Percentiles rank a stretch among this genome's conserved stretches.
These are phyloP conservation scores for Avahi laniger DNA, from an alignment of 2,797 vertebrate species.

Conservation along the genomic window DNA sequence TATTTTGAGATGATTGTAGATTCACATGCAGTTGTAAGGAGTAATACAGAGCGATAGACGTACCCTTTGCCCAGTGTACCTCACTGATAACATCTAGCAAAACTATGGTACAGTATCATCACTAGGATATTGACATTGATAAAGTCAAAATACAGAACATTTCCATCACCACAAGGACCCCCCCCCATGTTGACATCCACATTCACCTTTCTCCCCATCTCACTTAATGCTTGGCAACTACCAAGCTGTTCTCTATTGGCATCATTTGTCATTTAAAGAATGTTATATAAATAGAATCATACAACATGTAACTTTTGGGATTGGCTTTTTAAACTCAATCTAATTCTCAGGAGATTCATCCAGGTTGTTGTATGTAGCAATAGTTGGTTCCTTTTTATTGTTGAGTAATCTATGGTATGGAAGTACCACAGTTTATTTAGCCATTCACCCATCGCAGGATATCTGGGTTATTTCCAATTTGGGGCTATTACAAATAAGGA, in stretches of 20 bases:
- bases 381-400: neutral
- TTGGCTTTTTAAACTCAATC: neutral
- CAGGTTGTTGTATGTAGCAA: neutral
- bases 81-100: neutral
- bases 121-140: neutral
- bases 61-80: neutral
- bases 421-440: neutral
- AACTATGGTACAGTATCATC: neutral
- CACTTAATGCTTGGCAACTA: neutral
- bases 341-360: neutral
- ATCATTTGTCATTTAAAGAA: neutral
- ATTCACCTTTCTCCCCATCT: neutral
- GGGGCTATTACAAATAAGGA: neutral
- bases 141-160: neutral
- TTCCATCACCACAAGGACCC: neutral
- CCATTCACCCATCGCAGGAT: neutral
- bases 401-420: neutral
- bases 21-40: neutral
- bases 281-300: neutral
- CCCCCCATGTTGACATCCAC: neutral
- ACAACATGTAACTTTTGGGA: neutral
- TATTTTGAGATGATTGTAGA: neutral
- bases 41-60: neutral
- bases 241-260: neutral
- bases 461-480: constrained; percentile 17